Conservation (phyloP, 2,797 vertebrate species). For the Aphelocoma californica region DNA sequence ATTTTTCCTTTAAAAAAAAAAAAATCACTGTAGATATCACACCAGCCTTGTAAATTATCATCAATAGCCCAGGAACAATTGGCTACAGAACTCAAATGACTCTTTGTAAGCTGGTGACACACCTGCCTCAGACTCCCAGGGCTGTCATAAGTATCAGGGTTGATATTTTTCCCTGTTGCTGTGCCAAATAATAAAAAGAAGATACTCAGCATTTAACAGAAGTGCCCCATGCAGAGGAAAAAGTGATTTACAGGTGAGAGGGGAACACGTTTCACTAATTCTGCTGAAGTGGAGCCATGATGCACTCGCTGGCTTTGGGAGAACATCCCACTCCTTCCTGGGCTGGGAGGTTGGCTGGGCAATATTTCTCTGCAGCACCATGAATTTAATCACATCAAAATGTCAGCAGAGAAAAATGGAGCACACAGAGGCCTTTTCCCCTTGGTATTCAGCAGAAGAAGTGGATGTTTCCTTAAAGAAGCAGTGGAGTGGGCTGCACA, state of each 20-base stretch:
- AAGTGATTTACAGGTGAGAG: not conserved
- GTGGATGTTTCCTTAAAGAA: slow-evolving; percentile 1
- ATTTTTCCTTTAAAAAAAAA: not conserved
- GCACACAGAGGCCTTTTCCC: not conserved
- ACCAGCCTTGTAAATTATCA: not conserved
- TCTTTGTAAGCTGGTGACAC: not conserved
- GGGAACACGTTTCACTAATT: not conserved
- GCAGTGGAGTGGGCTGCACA: not conserved
- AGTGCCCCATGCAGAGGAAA: not conserved
- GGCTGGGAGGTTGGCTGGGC: not conserved
- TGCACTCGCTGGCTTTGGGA: not conserved
- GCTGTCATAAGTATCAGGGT: fast-evolving
- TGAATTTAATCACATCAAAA: slow-evolving; percentile 38
- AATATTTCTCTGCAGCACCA: slow-evolving; percentile 14
- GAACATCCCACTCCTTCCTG: not conserved
- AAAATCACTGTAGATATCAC: not conserved
- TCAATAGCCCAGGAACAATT: not conserved
- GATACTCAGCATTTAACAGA: not conserved
- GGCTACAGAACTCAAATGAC: not conserved
- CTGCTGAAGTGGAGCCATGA: not conserved
- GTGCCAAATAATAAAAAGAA: not conserved
- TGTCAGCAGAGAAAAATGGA: slow-evolving; percentile 26
- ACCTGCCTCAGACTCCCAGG: not conserved
- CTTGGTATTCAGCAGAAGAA: not conserved
- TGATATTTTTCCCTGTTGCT: not conserved